Conservation (phyloP, 2,797 vertebrate species). For the Oophaga sylvatica region DNA sequence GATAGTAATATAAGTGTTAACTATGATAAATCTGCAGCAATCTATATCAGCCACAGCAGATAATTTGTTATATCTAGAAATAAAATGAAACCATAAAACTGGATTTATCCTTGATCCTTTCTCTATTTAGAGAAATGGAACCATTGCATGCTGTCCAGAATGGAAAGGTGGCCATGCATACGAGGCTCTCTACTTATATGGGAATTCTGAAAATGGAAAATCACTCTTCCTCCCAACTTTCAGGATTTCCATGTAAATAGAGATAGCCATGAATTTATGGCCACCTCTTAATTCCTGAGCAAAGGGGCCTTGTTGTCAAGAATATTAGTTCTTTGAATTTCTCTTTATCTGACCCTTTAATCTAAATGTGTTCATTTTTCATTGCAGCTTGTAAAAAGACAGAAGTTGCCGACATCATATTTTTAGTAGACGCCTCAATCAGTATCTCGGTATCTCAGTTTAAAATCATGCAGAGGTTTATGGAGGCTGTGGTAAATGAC, state of each 20-base stretch:
- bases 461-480: slow-evolving; percentile 76
- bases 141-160: no score
- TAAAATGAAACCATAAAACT: background rate
- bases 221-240: no score
- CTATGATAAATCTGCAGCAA: background rate
- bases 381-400: slow-evolving; percentile 75
- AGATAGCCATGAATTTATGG: no score
- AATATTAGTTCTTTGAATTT: no score
- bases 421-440: slow-evolving; percentile 77
- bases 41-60: background rate
- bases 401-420: slow-evolving; percentile 81
- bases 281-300: no score
- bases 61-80: background rate
- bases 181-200: no score
- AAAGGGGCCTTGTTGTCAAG: no score
- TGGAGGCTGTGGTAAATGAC: slow-evolving; percentile 76
- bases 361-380: slow-evolving; percentile 14
- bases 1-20: background rate
- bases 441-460: slow-evolving; percentile 69
- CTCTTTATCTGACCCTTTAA: background rate
- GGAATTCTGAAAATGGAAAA: no score
- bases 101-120: no score
- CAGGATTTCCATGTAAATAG: no score
- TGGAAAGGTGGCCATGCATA: no score
- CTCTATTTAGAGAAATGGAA: no score